A percentile compares a stretch with the other conserved stretches of the same genome.
phyloP scores from a whole-genome alignment of 2,888 invertebrate genomes.

The Drosophila siamana region DNA sequence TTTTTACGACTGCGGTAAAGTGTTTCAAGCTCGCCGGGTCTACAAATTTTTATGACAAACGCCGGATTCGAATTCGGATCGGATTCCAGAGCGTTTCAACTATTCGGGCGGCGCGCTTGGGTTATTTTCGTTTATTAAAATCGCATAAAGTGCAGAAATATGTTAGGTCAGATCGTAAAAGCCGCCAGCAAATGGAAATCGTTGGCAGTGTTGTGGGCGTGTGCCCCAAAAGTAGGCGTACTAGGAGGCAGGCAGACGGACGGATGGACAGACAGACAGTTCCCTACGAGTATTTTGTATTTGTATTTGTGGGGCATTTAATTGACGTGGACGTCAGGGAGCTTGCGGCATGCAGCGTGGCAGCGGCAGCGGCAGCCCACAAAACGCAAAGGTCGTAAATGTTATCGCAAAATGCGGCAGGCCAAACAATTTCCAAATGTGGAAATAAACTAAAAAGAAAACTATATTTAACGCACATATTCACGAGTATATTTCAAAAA shows the following conservation, averaged over 20 bases:
- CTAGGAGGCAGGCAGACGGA: neutral
- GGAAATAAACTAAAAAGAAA: slow-evolving; percentile 34
- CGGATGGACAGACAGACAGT: neutral
- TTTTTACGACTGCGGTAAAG: slow-evolving; percentile 71
- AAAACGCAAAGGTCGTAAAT: slow-evolving; percentile 71
- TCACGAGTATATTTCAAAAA: slow-evolving; percentile 6
- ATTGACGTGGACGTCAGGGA: slow-evolving; percentile 69
- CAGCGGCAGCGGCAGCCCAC: slow-evolving; percentile 32
- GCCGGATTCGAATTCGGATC: slow-evolving; percentile 46
- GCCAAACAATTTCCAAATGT: slow-evolving; percentile 70
- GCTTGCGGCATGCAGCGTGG: slow-evolving; percentile 25
- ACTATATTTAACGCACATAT: slow-evolving; percentile 19
- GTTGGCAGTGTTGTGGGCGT: slow-evolving; percentile 41
- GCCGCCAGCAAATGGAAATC: slow-evolving; percentile 53
- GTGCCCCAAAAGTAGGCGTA: slow-evolving; percentile 12
- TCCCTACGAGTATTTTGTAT: slow-evolving; percentile 29
- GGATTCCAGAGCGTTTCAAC: slow-evolving; percentile 55
- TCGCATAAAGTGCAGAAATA: slow-evolving; percentile 79
- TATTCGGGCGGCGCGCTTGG: slow-evolving; percentile 44
- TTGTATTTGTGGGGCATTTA: slow-evolving; percentile 53
- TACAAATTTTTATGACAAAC: slow-evolving; percentile 70
- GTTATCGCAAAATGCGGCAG: slow-evolving; percentile 73
- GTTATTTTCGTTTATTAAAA: slow-evolving; percentile 79
- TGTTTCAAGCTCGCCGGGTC: slow-evolving; percentile 56
- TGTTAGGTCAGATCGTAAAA: slow-evolving; percentile 69